Conservation (phyloP, 2,888 invertebrate species). For the Stomorhina lunata region DNA sequence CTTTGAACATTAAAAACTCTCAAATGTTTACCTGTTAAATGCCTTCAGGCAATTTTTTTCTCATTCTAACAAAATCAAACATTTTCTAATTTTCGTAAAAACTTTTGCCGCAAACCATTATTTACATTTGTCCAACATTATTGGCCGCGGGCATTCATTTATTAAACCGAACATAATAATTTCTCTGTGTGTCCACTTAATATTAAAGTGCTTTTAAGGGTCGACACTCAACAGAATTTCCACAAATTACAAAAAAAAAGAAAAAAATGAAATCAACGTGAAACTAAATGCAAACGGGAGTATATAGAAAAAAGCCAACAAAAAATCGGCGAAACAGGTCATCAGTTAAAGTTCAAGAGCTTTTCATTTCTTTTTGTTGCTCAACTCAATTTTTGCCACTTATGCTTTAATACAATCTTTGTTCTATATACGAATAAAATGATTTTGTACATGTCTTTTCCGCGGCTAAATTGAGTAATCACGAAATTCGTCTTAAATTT, state of each 20-base stretch:
- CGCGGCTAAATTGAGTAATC: neutral
- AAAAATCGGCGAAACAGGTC: slow-evolving; percentile 61
- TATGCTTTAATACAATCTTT: slow-evolving; percentile 44
- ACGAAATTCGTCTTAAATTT: neutral
- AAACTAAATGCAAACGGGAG: slow-evolving; percentile 40
- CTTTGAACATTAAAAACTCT: neutral
- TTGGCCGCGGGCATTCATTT: neutral
- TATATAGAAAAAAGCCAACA: too few relatives aligned
- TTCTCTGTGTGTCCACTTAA: slow-evolving; percentile 52
- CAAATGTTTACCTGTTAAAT: neutral
- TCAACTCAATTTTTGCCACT: slow-evolving; percentile 23
- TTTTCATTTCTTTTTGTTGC: neutral
- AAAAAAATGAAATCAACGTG: slow-evolving; percentile 8
- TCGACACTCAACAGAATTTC: slow-evolving; percentile 22
- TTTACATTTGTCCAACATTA: neutral
- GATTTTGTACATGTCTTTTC: neutral
- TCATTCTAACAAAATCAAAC: neutral
- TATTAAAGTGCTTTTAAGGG: slow-evolving; percentile 8
- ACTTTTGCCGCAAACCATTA: slow-evolving; percentile 14
- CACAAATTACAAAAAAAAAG: neutral
- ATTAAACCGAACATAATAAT: slow-evolving; percentile 12
- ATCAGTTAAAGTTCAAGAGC: slow-evolving; percentile 65
- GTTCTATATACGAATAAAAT: slow-evolving; percentile 25
- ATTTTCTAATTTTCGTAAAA: neutral
- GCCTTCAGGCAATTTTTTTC: neutral